Conservation (phyloP, 2,888 invertebrate genomes). For the Heterodera filipjevi region DNA sequence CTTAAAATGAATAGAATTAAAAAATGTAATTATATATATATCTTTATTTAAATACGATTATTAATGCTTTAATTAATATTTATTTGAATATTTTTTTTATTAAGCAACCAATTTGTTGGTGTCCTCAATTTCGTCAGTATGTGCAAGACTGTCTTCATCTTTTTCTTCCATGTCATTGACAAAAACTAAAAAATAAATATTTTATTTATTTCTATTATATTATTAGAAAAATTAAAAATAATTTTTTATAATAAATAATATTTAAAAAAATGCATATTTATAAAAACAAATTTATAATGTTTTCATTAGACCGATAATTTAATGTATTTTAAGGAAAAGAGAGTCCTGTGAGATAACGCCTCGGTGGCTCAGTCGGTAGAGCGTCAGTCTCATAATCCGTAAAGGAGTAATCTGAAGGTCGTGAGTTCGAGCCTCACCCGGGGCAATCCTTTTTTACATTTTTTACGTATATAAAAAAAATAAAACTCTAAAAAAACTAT, state of each 20-base stretch:
- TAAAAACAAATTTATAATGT: neutral
- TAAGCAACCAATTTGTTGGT: neutral
- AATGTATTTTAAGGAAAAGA: neutral
- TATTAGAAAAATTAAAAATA: neutral
- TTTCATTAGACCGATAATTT: neutral
- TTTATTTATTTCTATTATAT: neutral
- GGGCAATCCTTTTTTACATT: constrained; percentile 12
- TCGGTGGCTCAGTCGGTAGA: constrained; percentile 27
- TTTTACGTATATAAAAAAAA: neutral
- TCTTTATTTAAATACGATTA: neutral
- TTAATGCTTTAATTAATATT: neutral
- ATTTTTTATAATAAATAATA: neutral
- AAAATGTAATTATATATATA: no score
- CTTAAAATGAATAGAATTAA: neutral
- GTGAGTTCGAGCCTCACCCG: constrained; percentile 33
- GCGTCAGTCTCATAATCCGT: constrained; percentile 29
- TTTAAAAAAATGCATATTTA: neutral
- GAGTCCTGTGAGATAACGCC: neutral
- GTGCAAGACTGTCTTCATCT: neutral
- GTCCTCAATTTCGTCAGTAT: neutral
- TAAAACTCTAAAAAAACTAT: no score
- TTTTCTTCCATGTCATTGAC: neutral
- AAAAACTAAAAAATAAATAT: neutral
- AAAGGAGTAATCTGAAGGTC: constrained; percentile 25
- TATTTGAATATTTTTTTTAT: neutral